Evolutionary conservation across 2,113 vertebrate genomes (phyloP), one percentile per base, ranked within the genome.

Genomic region (Polypterus bichir): DNA sequence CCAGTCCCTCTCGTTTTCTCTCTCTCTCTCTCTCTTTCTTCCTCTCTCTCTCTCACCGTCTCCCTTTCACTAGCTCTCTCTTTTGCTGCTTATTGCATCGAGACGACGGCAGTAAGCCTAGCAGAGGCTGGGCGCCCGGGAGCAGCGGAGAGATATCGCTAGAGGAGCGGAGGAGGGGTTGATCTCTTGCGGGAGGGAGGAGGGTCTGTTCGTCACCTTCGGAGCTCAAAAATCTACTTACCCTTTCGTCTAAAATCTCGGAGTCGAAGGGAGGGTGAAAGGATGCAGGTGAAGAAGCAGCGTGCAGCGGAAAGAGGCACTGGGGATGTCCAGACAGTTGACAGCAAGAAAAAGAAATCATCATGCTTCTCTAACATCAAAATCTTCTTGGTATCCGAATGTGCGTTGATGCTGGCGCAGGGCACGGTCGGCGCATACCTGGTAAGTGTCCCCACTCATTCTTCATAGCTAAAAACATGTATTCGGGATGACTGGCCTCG

Each of bases 361-460:
- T 92, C 91, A 7, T 93, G 92, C 78, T 97, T 97, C 81, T 91
- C 90, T 63, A 97, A 88, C 79, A 97, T 98, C 81, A 96, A 93
- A 82, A 89, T 98, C 73, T 98, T 98, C 78, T 74, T 98, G 73
- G 83, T 96, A 69, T 90, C 94, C 69, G 93, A 98, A 82, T 97
- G 94, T 76, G 94, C 93, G 7, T 83, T 98, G 71, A 93, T 98
- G 94, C 75, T 98, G 86, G 94, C 94, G 9, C 94, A 98, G 80
- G 94, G 93, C 76, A 98, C 94, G 9, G 93, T 97, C 61, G 94
- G 94, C 73, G 93, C 94, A 9, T 98, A 98, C 85, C 89, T 98
- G 94, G 94, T 98, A 79, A 97, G 94, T 89, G 44, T n/a, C 3
- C 9, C 6, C 10, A 7, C 5, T 45, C 51, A 27, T 44, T 47